These are phyloP conservation scores for Pampusana beccarii DNA, from an alignment of 2,113 vertebrate species.

Conservation along the genomic window DNA sequence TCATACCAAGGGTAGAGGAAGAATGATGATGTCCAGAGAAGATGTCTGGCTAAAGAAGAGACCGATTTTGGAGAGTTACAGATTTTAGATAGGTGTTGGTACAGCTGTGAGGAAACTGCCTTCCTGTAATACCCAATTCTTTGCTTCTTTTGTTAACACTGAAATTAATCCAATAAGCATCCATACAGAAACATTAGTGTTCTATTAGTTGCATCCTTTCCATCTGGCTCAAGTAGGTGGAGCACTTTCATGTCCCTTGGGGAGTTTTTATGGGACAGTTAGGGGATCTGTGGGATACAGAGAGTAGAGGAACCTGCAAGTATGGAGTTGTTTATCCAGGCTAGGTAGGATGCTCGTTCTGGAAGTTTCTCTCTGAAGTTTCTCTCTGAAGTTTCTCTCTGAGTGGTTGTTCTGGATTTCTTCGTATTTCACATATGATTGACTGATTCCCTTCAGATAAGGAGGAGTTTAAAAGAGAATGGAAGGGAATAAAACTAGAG, in stretches of 20 bases:
- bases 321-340: not conserved
- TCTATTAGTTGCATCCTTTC: not conserved
- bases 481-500: not conserved
- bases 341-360: not conserved
- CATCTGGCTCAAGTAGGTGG: not conserved
- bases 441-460: not conserved
- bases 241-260: not conserved
- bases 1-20: not conserved
- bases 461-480: not conserved
- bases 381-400: not conserved
- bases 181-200: not conserved
- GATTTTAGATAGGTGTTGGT: not conserved
- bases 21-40: not conserved
- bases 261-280: not conserved
- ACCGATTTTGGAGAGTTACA: not conserved
- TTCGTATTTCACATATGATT: not conserved
- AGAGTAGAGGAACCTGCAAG: not conserved
- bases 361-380: not conserved
- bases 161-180: not conserved
- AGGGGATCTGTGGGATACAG: not conserved
- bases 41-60: not conserved
- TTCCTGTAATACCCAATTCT: not conserved
- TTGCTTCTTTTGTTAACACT: not conserved
- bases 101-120: not conserved
- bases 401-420: not conserved